Base-by-base conservation (phyloP, 2,113 vertebrate genomes). In the Albula glossodonta region DNA sequence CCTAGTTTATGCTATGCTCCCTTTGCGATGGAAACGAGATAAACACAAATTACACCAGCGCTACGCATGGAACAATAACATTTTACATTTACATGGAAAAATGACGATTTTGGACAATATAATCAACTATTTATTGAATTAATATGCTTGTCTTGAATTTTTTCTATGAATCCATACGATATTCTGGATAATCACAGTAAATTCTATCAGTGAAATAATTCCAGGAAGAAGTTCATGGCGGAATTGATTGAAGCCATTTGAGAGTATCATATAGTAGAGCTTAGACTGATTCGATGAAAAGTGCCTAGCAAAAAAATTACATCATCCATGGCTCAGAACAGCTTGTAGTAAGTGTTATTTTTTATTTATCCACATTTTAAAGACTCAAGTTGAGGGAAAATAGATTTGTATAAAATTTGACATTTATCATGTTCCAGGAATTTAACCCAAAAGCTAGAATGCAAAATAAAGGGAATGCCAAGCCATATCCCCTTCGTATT, bases 341-440 rank as follows among this genome's bases (percentile, higher is more conserved):
- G 66, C 41, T 41, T 12, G 25, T 78, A 81, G 82, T 63, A 57
- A 86, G 84, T 51, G 52, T 66, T 13, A 78, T 88, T 90, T 87
- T 63, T 80, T 84, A 81, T 89, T 90, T 83, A 90, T 89, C 90
- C 82, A 84, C 77, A 80, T 82, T 84, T 89, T 83, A 81, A 86
- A 86, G 88, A 90, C 87, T 88, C 85, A 91, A 91, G 83, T 87
- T 60, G 51, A 77, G 89, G 79, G 89, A 87, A 91, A 91, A 89
- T 88, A 60, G 84, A 90, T 89, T 81, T 83, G 85, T 90, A 82
- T 90, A 92, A 93, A 94, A 92, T 85, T 83, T 93, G 92, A 94
- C 93, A 93, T 93, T 93, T 93, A 92, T 91, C 92, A 91, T 89
- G 89, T 94, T 94, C 93, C 92, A 93, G 92, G 90, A 92, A 86